phyloP scores from a whole-genome alignment of 2,113 vertebrate species.

The Pterocles gutturalis region DNA sequence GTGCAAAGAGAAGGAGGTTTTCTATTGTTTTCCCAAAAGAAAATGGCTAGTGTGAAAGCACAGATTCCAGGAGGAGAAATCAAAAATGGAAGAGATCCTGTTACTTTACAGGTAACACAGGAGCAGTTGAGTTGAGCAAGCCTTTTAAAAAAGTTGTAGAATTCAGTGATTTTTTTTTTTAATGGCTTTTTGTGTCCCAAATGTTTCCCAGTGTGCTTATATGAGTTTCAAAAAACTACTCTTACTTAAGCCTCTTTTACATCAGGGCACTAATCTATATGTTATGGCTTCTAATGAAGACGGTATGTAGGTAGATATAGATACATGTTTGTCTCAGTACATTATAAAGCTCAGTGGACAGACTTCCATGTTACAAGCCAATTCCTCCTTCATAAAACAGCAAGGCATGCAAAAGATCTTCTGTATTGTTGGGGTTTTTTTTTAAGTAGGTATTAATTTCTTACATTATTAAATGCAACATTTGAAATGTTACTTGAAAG shows the following conservation, averaged over 20 bases:
- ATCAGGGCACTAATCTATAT: background rate
- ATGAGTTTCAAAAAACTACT: background rate
- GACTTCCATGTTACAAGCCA: background rate
- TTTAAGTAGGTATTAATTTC: background rate
- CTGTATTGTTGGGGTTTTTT: background rate
- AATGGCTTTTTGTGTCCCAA: background rate
- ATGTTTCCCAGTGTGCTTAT: background rate
- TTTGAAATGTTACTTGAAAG: background rate
- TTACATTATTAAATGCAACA: background rate
- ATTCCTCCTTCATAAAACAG: background rate
- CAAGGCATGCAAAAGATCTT: background rate
- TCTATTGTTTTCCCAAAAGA: constrained; percentile 89
- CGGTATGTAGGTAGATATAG: background rate
- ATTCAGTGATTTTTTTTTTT: background rate
- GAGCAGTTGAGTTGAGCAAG: background rate
- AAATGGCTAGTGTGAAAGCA: constrained; percentile 78
- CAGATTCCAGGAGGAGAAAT: background rate
- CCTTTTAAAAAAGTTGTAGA: background rate
- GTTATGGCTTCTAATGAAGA: background rate
- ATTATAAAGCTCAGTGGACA: background rate
- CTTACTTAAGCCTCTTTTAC: background rate
- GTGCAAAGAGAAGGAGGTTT: constrained; percentile 84
- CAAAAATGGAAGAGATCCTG: constrained; percentile 73
- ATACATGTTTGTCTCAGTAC: background rate
- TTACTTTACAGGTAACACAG: constrained; percentile 79